Evolutionary conservation across 2,113 vertebrate species (phyloP).

Genomic region (Delphinus delphis): DNA sequence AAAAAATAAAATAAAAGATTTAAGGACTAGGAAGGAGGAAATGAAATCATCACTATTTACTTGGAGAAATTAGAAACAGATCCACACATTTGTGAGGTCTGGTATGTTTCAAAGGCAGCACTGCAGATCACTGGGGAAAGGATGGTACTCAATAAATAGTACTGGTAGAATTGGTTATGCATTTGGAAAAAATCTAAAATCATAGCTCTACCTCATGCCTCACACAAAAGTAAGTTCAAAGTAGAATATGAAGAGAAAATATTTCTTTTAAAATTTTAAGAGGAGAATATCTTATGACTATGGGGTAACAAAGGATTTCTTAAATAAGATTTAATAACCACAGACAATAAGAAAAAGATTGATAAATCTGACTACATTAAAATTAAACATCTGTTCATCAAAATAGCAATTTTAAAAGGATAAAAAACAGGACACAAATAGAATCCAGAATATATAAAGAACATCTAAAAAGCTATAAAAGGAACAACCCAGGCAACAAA

Average conservation of each 20-base stretch:
- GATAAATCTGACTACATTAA: neutral
- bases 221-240: slow-evolving; percentile 47
- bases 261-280: slow-evolving; percentile 28
- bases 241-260: slow-evolving; percentile 35
- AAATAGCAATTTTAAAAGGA: slow-evolving; percentile 54
- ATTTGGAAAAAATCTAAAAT: neutral
- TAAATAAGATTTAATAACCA: slow-evolving; percentile 25
- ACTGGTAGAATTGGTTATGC: neutral
- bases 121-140: neutral
- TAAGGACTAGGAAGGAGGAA: slow-evolving; percentile 27
- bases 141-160: neutral
- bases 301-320: slow-evolving; percentile 29
- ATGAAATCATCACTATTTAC: slow-evolving; percentile 2
- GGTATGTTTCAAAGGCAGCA: neutral
- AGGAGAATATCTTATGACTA: neutral
- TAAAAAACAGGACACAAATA: slow-evolving; percentile 48
- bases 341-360: slow-evolving; percentile 43
- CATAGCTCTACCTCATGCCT: neutral
- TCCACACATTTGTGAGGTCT: neutral
- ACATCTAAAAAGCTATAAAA: slow-evolving; percentile 37
- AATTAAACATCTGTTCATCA: slow-evolving; percentile 53
- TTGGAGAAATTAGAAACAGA: neutral
- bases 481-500: slow-evolving; percentile 31
- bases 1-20: slow-evolving; percentile 11
- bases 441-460: slow-evolving; percentile 46